Conservation (phyloP, 35 echinoderm and acorn worm genomes). For the Apostichopus japonicus region DNA sequence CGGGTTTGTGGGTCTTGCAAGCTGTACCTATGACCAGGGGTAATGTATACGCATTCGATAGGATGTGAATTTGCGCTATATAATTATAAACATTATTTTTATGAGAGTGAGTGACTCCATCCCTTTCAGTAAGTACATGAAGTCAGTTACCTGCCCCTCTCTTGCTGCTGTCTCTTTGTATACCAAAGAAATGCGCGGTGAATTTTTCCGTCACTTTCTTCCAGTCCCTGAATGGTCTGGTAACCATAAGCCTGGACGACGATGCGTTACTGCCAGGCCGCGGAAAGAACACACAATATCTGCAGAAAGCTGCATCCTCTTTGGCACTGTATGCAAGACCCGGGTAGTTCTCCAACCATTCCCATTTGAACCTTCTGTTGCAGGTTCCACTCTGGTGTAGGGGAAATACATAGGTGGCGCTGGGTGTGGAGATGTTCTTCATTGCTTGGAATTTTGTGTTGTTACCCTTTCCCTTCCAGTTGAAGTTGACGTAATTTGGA, state of each 20-base stretch:
- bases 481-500: not conserved
- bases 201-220: not conserved
- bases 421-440: not conserved
- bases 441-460: not conserved
- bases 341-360: not conserved
- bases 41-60: too few species aligned
- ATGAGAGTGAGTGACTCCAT: too few species aligned
- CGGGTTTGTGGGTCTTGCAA: too few species aligned
- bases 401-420: not conserved
- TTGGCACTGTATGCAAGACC: not conserved
- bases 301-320: not conserved
- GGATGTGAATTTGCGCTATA: too few species aligned
- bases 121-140: too few species aligned
- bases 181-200: not conserved
- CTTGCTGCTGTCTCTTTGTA: not conserved
- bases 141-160: not conserved
- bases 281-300: not conserved
- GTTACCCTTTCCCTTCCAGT: not conserved
- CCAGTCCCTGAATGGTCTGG: not conserved
- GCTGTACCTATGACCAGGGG: too few species aligned
- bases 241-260: not conserved
- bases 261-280: not conserved
- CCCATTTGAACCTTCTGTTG: conserved; percentile 10
- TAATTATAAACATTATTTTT: too few species aligned
- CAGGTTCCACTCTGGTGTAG: conserved; percentile 3